phyloP scores from a whole-genome alignment of 2,888 invertebrate species.

The Formica aserva region DNA sequence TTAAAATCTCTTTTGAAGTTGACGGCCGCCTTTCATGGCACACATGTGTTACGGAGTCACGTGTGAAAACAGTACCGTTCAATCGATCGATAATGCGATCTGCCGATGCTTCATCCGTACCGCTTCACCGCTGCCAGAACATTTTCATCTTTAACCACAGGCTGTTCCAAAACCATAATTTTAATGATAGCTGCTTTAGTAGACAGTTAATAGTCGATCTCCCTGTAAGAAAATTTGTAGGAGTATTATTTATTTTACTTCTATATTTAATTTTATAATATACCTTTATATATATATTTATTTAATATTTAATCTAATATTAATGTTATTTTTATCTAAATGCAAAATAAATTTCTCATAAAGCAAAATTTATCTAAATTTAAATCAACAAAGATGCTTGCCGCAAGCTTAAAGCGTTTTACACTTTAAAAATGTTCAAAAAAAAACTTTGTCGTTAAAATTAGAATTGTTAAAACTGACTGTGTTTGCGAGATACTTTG shows the following conservation, averaged over 20 bases:
- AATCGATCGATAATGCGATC: constrained; percentile 14
- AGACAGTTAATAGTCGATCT: background rate
- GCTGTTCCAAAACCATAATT: background rate
- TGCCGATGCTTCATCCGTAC: background rate
- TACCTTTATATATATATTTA: background rate
- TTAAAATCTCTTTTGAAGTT: constrained; percentile 54
- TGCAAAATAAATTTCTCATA: background rate
- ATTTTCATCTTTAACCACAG: background rate
- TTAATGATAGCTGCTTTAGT: constrained; percentile 8
- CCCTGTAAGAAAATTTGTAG: background rate
- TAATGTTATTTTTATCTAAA: background rate
- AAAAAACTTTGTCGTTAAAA: background rate
- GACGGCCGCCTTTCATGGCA: background rate
- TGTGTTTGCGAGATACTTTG: background rate
- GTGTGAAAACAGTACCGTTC: constrained; percentile 45
- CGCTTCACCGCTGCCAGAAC: background rate
- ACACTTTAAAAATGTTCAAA: background rate
- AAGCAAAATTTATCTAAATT: background rate
- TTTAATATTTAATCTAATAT: background rate
- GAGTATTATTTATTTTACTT: background rate
- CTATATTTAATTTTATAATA: background rate
- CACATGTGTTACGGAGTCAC: background rate
- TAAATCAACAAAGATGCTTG: background rate
- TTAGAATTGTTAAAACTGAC: background rate
- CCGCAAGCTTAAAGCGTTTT: background rate